Evolutionary conservation across 2,113 vertebrate genomes (phyloP).

Genomic region (Dascyllus trimaculatus): DNA sequence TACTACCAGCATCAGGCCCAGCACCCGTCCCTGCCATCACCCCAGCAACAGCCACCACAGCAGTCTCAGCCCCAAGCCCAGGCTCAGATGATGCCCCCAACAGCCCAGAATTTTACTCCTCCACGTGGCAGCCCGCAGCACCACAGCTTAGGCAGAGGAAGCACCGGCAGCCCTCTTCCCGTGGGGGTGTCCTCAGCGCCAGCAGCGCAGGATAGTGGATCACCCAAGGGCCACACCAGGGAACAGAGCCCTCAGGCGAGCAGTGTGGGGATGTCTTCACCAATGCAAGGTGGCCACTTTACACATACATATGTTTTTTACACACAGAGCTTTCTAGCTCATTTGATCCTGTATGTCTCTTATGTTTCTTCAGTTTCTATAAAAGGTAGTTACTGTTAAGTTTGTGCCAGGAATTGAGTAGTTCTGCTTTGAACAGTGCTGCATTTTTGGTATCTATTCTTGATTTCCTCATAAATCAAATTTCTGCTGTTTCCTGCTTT

Average conservation of each 20-base stretch:
- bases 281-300: conserved; percentile 75
- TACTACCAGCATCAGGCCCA: conserved; percentile 82
- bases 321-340: not conserved
- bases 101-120: conserved; percentile 80
- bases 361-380: not conserved
- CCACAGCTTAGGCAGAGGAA: conserved; percentile 71
- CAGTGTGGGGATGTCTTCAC: conserved; percentile 64
- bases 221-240: conserved; percentile 75
- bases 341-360: not conserved
- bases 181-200: conserved; percentile 64
- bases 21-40: conserved; percentile 67
- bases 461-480: conserved; percentile 31
- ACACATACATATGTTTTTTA: no score
- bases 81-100: conserved; percentile 72
- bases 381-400: not conserved
- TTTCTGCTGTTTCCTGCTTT: conserved; percentile 31
- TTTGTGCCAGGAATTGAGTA: not conserved
- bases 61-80: conserved; percentile 72
- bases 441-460: not conserved
- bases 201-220: conserved; percentile 66
- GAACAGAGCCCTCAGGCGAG: conserved; percentile 69
- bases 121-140: conserved; percentile 81
- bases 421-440: conserved; percentile 1
- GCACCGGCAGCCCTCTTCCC: conserved; percentile 76
- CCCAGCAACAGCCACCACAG: conserved; percentile 63